Conservation (phyloP, 2,888 invertebrate genomes). For the Aphrophora alni region DNA sequence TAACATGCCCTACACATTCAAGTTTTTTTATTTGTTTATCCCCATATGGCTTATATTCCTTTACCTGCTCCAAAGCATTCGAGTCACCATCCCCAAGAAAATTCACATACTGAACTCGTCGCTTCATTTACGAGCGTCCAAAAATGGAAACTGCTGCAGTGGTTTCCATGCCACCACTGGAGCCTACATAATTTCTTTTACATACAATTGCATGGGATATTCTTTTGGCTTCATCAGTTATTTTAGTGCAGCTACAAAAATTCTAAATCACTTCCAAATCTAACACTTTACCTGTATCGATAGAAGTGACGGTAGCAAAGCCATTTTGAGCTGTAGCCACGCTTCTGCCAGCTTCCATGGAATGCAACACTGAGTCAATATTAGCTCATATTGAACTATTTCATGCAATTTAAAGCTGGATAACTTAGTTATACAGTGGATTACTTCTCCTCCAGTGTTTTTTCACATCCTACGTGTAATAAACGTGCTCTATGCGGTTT, state of each 20-base stretch:
- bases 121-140: slow-evolving; percentile 31
- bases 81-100: slow-evolving; percentile 32
- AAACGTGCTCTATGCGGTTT: no score
- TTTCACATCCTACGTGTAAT: no score
- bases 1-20: not conserved
- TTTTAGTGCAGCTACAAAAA: slow-evolving; percentile 16
- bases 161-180: slow-evolving; percentile 45
- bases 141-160: slow-evolving; percentile 40
- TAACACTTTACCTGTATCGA: no score
- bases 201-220: slow-evolving; percentile 26
- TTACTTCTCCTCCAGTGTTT: no score
- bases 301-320: no score
- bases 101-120: slow-evolving; percentile 28
- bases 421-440: no score
- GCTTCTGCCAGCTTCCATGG: no score
- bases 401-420: no score
- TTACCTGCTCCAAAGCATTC: slow-evolving; percentile 12
- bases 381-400: no score
- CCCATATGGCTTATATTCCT: slow-evolving; percentile 32
- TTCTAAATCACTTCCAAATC: no score
- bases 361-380: no score
- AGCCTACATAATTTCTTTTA: slow-evolving; percentile 38
- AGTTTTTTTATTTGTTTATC: slow-evolving; percentile 21
- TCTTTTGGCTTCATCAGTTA: not conserved
- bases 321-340: no score